Evolutionary conservation across 2,113 vertebrate genomes (phyloP).

Genomic region (Crotalus viridis): DNA sequence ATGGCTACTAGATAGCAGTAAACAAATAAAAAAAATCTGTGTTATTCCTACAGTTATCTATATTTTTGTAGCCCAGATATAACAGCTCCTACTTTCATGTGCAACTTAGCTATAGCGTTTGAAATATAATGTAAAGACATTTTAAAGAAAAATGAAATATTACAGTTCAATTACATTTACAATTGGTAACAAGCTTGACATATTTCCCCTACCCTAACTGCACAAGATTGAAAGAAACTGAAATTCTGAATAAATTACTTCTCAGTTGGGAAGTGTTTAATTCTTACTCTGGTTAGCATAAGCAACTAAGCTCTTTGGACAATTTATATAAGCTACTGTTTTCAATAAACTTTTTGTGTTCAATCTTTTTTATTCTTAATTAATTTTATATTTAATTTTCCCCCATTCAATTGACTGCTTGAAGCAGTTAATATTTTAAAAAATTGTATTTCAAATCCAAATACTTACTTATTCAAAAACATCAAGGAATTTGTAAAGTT

Average conservation of each 20-base stretch:
- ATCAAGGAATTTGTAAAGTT: constrained; percentile 61
- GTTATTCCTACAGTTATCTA: background rate
- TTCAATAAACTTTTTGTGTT: background rate
- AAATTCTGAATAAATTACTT: background rate
- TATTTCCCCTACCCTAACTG: background rate
- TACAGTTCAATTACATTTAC: background rate
- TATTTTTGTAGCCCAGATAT: background rate
- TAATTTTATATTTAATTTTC: background rate
- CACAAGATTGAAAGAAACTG: background rate
- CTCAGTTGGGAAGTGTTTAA: background rate
- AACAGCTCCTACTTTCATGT: background rate
- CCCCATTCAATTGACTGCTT: background rate
- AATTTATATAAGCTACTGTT: background rate
- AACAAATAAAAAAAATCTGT: background rate
- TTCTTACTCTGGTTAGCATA: background rate
- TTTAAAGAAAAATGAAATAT: background rate
- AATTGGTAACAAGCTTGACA: background rate
- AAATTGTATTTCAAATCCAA: background rate
- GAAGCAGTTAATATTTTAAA: background rate
- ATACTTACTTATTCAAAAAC: constrained; percentile 70
- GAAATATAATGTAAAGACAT: background rate
- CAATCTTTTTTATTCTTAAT: background rate
- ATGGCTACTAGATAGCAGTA: background rate
- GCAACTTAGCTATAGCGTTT: background rate
- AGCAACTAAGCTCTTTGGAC: background rate